Evolutionary conservation across 2,797 vertebrate species (phyloP), one percentile per base, ranked within the genome.

Genomic region (Strix occidentalis): DNA sequence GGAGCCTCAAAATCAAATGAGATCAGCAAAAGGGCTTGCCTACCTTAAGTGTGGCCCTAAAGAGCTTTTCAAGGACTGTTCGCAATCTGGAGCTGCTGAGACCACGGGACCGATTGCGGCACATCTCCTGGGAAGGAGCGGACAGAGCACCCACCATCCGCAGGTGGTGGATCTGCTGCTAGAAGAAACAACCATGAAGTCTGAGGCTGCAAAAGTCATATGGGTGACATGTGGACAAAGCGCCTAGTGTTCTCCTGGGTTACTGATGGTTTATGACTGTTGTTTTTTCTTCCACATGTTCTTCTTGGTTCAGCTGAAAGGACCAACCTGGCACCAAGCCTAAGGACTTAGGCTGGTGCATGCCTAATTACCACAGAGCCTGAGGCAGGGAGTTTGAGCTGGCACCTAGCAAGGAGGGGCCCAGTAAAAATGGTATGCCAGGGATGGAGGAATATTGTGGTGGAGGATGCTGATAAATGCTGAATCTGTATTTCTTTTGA

Each of bases 171-270:
- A 66, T 66, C 31, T 77, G 31, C n/a, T 68, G 23, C 56, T 69
- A 37, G 54, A 61, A 89, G 16, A 60, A 79, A 63, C 1, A 2
- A 50, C 57, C 41, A 4, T 6, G 29, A 88, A 39, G 35, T 43
- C 41, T 1, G 29, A 90, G 39, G 35, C 35, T 68, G 51, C 58
- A 53, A 26, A 71, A 25, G 19, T 23, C 16, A 1, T 26, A 33
- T 0, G 6, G 25, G 28, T 29, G 45, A 33, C 10, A 9, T 1
- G 0, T 26, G 51, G 53, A 61, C 0, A 0, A 83, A 60, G 3
- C 53, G 20, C 25, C 23, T 18, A 9, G 9, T 83, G 39, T 5
- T 64, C 15, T 76, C 37, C 45, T 45, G n/a, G 43, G 33, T 24
- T 82, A 79, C 9, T 77, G 48, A 12, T 21, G 7, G 37, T 70